Conservation (phyloP, 2,797 vertebrate species). For the Mormyrops attenuatus region DNA sequence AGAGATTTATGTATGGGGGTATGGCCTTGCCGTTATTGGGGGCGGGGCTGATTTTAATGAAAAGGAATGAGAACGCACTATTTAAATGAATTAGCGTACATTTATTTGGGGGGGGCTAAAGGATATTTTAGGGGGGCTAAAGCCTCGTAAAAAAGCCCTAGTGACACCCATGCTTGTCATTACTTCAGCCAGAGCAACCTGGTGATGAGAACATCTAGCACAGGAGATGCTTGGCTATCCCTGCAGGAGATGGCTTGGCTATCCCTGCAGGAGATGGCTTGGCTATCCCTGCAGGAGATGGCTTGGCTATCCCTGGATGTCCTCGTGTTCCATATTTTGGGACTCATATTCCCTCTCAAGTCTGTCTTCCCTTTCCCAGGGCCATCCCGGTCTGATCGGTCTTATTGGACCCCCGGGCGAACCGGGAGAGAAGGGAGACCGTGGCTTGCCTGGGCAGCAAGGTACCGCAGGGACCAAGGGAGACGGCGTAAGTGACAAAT, state of each 20-base stretch:
- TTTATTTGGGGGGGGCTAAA: background rate
- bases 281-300: background rate
- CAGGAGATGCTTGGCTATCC: background rate
- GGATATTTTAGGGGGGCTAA: background rate
- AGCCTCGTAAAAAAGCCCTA: background rate
- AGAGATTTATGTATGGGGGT: background rate
- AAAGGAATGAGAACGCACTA: background rate
- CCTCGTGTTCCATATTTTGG: background rate
- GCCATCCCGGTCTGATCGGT: conserved; percentile 74
- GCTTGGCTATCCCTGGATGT: background rate
- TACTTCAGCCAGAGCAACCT: background rate
- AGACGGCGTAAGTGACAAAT: conserved; percentile 71
- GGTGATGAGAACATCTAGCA: background rate
- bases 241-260: background rate
- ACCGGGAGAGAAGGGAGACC: conserved; percentile 78
- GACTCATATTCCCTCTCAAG: background rate
- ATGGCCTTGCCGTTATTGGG: background rate
- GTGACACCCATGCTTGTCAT: background rate
- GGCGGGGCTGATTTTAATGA: background rate
- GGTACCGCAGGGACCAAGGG: conserved; percentile 83
- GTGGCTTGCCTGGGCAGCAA: conserved; percentile 87
- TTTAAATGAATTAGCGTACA: background rate
- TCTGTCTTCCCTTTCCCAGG: conserved; percentile 42
- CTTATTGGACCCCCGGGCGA: conserved; percentile 73
- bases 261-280: background rate